These are phyloP conservation scores for Pseudopipra pipra DNA, from an alignment of 2,113 vertebrate genomes.

Conservation along the genomic window DNA sequence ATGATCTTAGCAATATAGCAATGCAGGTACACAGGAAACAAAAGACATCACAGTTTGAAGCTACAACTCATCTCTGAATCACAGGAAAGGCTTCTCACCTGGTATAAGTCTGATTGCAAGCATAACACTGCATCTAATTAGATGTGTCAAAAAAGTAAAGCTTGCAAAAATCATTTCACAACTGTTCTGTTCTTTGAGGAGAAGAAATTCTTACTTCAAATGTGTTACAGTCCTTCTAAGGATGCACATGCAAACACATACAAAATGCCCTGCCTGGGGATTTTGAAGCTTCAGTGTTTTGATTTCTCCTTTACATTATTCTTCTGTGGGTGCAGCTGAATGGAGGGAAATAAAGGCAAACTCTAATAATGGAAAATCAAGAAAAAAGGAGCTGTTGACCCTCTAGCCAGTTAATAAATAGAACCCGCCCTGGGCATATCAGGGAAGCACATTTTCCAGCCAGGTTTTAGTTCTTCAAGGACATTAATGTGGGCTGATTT, in stretches of 20 bases:
- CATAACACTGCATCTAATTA: not conserved
- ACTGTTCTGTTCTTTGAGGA: not conserved
- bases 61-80: not conserved
- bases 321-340: not conserved
- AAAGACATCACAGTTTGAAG: not conserved
- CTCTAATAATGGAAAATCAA: not conserved
- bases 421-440: not conserved
- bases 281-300: not conserved
- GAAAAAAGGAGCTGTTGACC: not conserved
- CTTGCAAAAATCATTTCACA: slow-evolving; percentile 9
- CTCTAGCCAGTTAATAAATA: not conserved
- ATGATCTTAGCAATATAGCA: not conserved
- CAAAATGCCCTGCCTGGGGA: not conserved
- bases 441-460: not conserved
- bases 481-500: slow-evolving; percentile 2
- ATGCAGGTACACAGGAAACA: not conserved
- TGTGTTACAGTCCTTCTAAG: not conserved
- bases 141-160: not conserved
- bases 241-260: not conserved
- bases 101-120: not conserved
- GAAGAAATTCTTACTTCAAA: not conserved
- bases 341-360: not conserved
- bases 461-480: slow-evolving; percentile 19
- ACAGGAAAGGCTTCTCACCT: slow-evolving; percentile 10
- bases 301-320: not conserved